Evolutionary conservation across 2,113 vertebrate genomes (phyloP), one percentile per base, ranked within the genome.

Genomic region (Labeo rohita): DNA sequence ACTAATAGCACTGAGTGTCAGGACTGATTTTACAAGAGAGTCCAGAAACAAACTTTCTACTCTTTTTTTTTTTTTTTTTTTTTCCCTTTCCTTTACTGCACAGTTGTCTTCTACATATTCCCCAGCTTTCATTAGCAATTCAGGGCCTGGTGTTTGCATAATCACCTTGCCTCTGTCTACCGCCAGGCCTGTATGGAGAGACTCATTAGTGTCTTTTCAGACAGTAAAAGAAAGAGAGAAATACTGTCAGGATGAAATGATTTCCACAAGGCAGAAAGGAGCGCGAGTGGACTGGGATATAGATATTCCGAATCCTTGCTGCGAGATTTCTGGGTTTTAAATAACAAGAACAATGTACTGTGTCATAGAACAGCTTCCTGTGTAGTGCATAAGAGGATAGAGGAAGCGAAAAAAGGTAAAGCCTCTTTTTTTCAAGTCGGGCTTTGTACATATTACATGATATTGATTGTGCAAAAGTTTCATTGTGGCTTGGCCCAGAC

Each of bases 11-110:
- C 65, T 81, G 45, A 76, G 88, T 91, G 93, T 93, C 92, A 92
- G 89, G 86, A 92, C 89, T 84, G 86, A 92, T 94, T 93, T 91
- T 89, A 92, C 91, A 92, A 91, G 86, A 86, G 83, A 87, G 89
- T 91, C 89, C 91, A 86, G 82, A 91, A 88, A 90, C 87, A 84
- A 91, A 93, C 91, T 91, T 91, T 89, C 83, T 79, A 54, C 63
- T 49, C n/a, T 18, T 65, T 86, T 87, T 89, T 43, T 34, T 52
- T 34, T 49, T 16, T 18, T 65, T 86, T 87, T 89, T 43, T 34
- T 52, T 34, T 36, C 70, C 34, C 75, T 0, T 76, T 45, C 79
- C 21, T 86, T 66, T 85, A 50, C 66, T 43, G 61, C 10, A 72
- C 28, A 15, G 28, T 88, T 45, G 70, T 56, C 84, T 84, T 87